A percentile compares a stretch with the other conserved stretches of the same genome.
Conservation (phyloP, 1,140 invertebrate species). For the Teleopsis dalmanni region DNA sequence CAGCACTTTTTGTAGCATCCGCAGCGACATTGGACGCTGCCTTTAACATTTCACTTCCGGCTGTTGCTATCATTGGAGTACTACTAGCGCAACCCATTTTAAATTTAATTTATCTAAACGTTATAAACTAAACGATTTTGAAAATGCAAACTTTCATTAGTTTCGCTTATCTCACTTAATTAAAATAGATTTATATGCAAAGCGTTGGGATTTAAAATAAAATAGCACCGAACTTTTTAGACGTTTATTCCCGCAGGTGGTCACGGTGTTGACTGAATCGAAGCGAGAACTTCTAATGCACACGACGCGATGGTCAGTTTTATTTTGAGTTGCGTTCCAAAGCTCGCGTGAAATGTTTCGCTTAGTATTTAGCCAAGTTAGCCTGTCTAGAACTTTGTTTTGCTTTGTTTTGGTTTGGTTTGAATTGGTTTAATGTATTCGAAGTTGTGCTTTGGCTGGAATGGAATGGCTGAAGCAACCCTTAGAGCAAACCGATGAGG, state of each 20-base stretch:
- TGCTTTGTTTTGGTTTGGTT: too few relatives aligned
- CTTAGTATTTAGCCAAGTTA: too few relatives aligned
- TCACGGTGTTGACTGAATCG: constrained; percentile 9
- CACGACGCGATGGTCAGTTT: constrained; percentile 4
- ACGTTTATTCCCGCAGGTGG: constrained; percentile 10
- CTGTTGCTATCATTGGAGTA: constrained; percentile 39
- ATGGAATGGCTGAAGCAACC: too few relatives aligned
- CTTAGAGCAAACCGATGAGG: too few relatives aligned
- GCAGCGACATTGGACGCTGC: constrained; percentile 35
- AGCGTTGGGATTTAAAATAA: background rate
- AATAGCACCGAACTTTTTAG: background rate
- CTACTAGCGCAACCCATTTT: constrained; percentile 42
- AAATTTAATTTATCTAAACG: constrained; percentile 1
- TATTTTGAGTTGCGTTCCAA: too few relatives aligned
- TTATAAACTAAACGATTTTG: background rate
- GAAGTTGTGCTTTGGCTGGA: too few relatives aligned
- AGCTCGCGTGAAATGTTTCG: too few relatives aligned
- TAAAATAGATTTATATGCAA: background rate
- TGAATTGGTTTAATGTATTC: too few relatives aligned
- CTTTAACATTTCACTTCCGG: constrained; percentile 41
- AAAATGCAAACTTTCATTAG: constrained; percentile 1
- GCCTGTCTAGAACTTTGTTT: too few relatives aligned
- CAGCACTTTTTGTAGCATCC: constrained; percentile 34
- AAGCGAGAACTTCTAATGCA: background rate
- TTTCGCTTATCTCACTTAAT: background rate